Base-by-base conservation (phyloP, 2,797 vertebrate species). In the Liasis olivaceus region DNA sequence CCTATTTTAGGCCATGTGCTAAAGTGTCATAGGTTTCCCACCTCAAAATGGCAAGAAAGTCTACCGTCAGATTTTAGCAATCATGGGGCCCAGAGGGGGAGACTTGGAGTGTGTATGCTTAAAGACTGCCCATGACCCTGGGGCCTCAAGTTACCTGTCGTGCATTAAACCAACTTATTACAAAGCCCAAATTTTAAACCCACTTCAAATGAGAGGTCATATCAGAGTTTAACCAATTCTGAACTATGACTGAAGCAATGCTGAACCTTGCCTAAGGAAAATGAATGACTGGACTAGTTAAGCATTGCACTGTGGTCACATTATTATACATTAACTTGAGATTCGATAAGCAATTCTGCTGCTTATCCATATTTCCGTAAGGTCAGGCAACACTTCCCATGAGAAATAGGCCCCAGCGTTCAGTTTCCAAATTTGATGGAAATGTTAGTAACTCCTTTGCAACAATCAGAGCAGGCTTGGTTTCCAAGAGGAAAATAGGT, bases 371-470 rank as follows among this genome's bases (percentile, higher is more conserved):
- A 87, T 12, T 20, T 26, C 58, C 20, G 0, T 59, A 85, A 66
- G 8, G 31, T 28, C 13, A 56, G 24, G 17, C 72, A 64, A 28
- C 58, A 2, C 0, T 0, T 31, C 20, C 11, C 42, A 1, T 13
- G 1, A 1, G 0, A 66, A 0, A 5, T 26, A 5, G 9, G 6
- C 24, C 60, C 28, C 66, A 1, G 0, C 0, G 12, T 84, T 58
- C n/a, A 60, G 17, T 60, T 91, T 36, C 22, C 54, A 81, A 87
- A 8, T 0, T 66, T 2, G 51, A 93, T 0, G 87, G 85, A 11
- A 31, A 31, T 2, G 72, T 90, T 86, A 51, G 62, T 3, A 93
- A 1, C 22, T 86, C 89, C 54, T 90, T 77, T 0, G 0, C 0
- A 88, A 58, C 88, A 94, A 84, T 28, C 9, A 90, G 60, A 90